Conservation (phyloP, 2,797 vertebrate genomes). For the Cossypha dichroa region DNA sequence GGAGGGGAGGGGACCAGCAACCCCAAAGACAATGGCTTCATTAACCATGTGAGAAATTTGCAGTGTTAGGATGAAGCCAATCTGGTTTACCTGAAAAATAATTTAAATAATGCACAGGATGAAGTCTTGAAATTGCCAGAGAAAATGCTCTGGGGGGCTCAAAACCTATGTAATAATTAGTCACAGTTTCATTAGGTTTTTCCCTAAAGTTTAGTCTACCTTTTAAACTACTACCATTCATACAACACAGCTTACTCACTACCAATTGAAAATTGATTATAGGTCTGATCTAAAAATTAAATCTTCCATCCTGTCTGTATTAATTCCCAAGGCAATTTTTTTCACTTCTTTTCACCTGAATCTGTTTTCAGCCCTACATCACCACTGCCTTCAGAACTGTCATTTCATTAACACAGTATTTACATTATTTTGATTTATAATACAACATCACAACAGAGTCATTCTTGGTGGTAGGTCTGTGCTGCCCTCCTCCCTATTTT, state of each 20-base stretch:
- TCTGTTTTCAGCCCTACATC: neutral
- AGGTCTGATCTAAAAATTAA: neutral
- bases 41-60: neutral
- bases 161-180: neutral
- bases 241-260: neutral
- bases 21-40: neutral
- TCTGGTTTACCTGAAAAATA: neutral
- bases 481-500: neutral
- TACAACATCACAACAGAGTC: neutral
- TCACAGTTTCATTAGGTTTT: neutral
- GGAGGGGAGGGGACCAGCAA: neutral
- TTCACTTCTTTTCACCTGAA: neutral
- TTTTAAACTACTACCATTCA: neutral
- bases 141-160: neutral
- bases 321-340: neutral
- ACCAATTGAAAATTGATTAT: neutral
- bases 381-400: neutral
- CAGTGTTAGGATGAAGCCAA: neutral
- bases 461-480: slow-evolving; percentile 28
- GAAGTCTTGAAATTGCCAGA: neutral
- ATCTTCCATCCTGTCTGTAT: neutral
- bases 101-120: neutral
- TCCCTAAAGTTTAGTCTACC: neutral
- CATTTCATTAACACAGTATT: neutral
- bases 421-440: neutral